Base-by-base conservation (phyloP, 2,888 invertebrate genomes). In the Trachelus iudaicus region DNA sequence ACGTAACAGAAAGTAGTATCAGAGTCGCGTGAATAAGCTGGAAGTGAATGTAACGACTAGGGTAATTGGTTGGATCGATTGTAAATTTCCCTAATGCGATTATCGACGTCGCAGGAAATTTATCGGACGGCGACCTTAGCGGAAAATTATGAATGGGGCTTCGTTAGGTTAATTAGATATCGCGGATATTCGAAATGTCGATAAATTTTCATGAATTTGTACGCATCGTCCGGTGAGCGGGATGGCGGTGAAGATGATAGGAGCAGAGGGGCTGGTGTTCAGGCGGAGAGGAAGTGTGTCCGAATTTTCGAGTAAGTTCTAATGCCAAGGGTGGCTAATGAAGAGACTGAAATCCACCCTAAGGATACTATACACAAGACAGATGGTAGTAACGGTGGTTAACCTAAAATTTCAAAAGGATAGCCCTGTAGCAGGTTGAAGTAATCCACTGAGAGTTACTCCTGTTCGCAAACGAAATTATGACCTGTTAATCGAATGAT, bases 81-180 rank as follows among this genome's bases (percentile, higher is more conserved):
- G 23, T 56, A 23, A 56, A 56, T 56, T 56, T 56, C 56, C 56
- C 23, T 56, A 56, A 56, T 56, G 9, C 23, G 56, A 56, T 56
- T 56, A 56, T 23, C 56, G 56, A 9, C 23, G 56, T 56, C 56
- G 56, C 23, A 23, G 23, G 0, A 2, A 56, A 56, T 23, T 56
- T 56, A 23, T 56, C 40, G 56, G 56, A 56, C 56, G 56, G 23
- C 23, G 56, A 56, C 56, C 56, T 56, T 56, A 56, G 30, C 31
- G 23, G 71, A 13, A 71, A 71, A 71, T 71, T 71, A 34, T 33
- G 71, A 71, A 34, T 71, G 71, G 71, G 11, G 71, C 31, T 30
- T 71, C 71, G 34, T 71, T 71, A 71, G 30, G 71, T 30, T 71
- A 71, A 71, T 71, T 71, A 34, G 71, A 71, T 71, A 71, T 30